Evolutionary conservation across 2,113 vertebrate species (phyloP).

Genomic region (Boleophthalmus pectinirostris): DNA sequence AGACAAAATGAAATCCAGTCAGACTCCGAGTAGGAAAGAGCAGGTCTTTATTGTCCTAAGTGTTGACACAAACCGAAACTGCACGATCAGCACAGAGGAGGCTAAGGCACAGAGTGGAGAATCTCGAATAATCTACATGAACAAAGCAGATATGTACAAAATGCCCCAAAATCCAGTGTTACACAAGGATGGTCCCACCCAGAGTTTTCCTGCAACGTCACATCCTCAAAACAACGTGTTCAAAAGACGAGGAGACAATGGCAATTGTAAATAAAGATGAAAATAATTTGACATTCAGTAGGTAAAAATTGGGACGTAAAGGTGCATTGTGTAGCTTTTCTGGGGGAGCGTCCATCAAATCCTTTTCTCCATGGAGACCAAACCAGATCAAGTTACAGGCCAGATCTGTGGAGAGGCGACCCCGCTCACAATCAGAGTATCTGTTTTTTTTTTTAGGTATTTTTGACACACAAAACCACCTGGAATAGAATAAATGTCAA

Average conservation of each 20-base stretch:
- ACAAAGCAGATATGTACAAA: constrained; percentile 43
- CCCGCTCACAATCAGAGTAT: too few species aligned
- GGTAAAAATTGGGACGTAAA: neutral
- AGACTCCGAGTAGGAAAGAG: constrained; percentile 28
- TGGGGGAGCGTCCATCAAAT: too few species aligned
- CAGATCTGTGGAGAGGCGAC: too few species aligned
- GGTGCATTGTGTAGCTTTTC: too few species aligned
- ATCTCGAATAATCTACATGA: constrained; percentile 29
- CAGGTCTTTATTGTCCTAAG: constrained; percentile 48
- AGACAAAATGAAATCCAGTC: neutral
- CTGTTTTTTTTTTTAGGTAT: too few species aligned
- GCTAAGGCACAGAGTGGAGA: constrained; percentile 60
- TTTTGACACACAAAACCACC: too few species aligned
- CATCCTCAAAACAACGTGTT: neutral
- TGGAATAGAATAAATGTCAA: too few species aligned
- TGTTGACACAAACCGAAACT: constrained; percentile 42
- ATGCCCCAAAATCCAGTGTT: constrained; percentile 43
- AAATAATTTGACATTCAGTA: neutral
- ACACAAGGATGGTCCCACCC: constrained; percentile 10
- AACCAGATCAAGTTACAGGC: too few species aligned
- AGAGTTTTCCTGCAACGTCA: neutral
- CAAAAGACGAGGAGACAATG: neutral
- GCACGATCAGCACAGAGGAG: constrained; percentile 24
- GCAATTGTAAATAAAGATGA: neutral
- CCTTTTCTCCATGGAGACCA: too few species aligned